Conservation (phyloP, 2,888 invertebrate species). For the Drosophila mercatorum region DNA sequence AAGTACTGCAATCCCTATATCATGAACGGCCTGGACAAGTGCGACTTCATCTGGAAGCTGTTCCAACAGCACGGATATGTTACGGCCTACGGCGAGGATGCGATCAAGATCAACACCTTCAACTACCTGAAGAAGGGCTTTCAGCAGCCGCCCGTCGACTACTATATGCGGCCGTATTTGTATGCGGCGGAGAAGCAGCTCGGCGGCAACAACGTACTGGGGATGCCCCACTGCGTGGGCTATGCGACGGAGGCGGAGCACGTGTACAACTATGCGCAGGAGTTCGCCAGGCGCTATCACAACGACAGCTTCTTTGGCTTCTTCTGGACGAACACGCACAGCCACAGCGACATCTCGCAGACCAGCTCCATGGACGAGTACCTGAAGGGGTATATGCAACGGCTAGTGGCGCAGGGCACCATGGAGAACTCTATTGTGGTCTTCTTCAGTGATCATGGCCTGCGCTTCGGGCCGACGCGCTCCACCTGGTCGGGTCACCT, state of each 20-base stretch:
- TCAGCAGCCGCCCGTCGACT: slow-evolving; percentile 90
- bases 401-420: slow-evolving; percentile 87
- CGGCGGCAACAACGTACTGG: slow-evolving; percentile 85
- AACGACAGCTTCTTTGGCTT: slow-evolving; percentile 89
- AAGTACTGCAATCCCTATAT: slow-evolving; percentile 85
- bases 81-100: slow-evolving; percentile 93
- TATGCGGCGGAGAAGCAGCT: slow-evolving; percentile 88
- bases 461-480: slow-evolving; percentile 90
- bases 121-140: slow-evolving; percentile 91
- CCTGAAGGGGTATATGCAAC: slow-evolving; percentile 87
- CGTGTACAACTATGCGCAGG: slow-evolving; percentile 88
- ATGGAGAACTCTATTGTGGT: slow-evolving; percentile 89
- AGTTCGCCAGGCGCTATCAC: slow-evolving; percentile 88
- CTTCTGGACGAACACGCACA: slow-evolving; percentile 92
- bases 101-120: slow-evolving; percentile 88
- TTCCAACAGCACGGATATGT: slow-evolving; percentile 90
- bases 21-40: slow-evolving; percentile 88
- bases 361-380: slow-evolving; percentile 89
- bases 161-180: slow-evolving; percentile 91
- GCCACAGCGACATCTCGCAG: slow-evolving; percentile 89
- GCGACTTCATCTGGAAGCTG: slow-evolving; percentile 91
- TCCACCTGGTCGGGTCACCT: slow-evolving; percentile 89
- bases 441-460: slow-evolving; percentile 92
- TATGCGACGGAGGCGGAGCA: slow-evolving; percentile 88
- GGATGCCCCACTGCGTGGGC: slow-evolving; percentile 87